A percentile compares a stretch with the other conserved stretches of the same genome.
Conservation (phyloP, 2,797 vertebrate genomes). For the Cyprinodon diabolis region DNA sequence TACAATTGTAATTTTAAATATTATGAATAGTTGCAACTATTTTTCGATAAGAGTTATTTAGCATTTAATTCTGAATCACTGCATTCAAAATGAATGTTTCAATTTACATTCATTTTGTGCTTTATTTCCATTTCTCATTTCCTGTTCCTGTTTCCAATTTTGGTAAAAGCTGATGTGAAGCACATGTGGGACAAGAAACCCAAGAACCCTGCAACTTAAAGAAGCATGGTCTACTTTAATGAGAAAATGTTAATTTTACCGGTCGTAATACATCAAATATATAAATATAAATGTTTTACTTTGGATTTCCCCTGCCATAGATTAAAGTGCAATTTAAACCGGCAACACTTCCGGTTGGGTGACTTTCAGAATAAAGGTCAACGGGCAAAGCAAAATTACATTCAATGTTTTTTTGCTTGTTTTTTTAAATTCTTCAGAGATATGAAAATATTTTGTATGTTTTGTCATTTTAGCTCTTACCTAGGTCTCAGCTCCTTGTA, state of each 20-base stretch:
- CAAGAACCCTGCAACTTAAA: background rate
- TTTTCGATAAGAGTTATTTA: no score
- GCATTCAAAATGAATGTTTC: background rate
- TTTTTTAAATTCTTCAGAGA: background rate
- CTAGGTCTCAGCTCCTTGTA: no score
- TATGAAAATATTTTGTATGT: background rate
- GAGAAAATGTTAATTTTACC: background rate
- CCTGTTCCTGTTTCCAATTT: background rate
- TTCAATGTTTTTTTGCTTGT: no score
- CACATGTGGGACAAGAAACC: background rate
- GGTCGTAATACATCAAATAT: no score
- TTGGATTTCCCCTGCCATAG: background rate
- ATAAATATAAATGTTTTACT: background rate
- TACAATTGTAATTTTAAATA: no score
- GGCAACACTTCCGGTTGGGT: rapidly evolving
- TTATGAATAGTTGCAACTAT: no score
- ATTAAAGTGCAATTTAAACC: background rate
- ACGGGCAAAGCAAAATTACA: rapidly evolving
- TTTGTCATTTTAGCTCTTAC: background rate
- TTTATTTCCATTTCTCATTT: background rate
- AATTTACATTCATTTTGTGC: no score
- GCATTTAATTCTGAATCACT: no score
- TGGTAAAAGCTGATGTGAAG: background rate
- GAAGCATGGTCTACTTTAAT: background rate
- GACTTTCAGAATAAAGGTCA: conserved; percentile 23